Percentiles rank a stretch among this genome's conserved stretches.
These are phyloP conservation scores for Phaethornis superciliosus DNA, from an alignment of 2,113 vertebrate species.

Conservation along the genomic window DNA sequence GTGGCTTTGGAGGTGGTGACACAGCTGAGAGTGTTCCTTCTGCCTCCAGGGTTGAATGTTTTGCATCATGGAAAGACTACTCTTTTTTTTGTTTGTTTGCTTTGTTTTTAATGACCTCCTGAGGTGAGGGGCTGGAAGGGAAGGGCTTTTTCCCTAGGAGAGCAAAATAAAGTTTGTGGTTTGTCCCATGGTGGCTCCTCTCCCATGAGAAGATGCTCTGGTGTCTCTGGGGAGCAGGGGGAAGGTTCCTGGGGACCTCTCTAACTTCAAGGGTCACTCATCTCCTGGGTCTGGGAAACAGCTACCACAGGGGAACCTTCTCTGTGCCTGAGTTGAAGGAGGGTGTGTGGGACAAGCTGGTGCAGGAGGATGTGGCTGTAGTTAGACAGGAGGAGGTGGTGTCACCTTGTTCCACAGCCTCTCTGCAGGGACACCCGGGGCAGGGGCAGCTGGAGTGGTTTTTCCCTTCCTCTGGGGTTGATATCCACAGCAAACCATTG, in stretches of 20 bases:
- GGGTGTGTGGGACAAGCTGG: neutral
- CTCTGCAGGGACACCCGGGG: rapidly evolving
- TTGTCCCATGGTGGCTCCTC: neutral
- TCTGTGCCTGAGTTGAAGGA: rapidly evolving
- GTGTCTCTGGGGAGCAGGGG: neutral
- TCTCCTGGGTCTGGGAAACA: neutral
- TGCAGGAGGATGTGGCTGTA: neutral
- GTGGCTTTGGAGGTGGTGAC: too few relatives aligned
- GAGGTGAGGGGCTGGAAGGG: neutral
- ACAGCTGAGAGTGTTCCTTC: rapidly evolving
- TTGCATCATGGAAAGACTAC: rapidly evolving
- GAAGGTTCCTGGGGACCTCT: neutral
- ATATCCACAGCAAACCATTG: constrained; percentile 53
- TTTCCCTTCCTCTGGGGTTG: neutral
- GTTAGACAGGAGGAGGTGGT: neutral
- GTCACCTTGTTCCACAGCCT: constrained; percentile 32
- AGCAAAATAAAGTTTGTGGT: rapidly evolving
- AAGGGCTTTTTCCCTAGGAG: neutral
- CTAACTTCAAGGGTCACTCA: neutral
- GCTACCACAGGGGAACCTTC: too few relatives aligned
- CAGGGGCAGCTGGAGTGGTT: neutral
- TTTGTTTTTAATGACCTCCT: neutral
- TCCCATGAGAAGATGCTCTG: rapidly evolving
- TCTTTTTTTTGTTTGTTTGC: neutral
- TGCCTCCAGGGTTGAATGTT: rapidly evolving